Conservation (phyloP, 2,113 vertebrate species). For the Festucalex cinctus region DNA sequence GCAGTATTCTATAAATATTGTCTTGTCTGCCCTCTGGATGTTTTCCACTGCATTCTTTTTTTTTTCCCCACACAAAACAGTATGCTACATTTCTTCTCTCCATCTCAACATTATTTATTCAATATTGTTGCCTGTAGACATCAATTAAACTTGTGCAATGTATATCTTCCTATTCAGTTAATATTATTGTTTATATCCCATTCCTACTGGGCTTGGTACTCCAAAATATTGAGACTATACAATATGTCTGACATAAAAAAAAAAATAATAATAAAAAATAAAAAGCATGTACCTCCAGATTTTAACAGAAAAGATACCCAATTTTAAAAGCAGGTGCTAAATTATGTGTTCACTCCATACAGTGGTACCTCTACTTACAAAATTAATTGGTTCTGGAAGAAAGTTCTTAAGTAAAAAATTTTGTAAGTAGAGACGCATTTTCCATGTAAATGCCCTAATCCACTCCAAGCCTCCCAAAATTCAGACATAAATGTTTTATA, state of each 20-base stretch:
- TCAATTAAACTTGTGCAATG: background rate
- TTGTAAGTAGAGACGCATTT: too few relatives aligned
- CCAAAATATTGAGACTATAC: background rate
- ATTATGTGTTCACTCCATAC: too few relatives aligned
- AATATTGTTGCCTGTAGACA: constrained; percentile 1
- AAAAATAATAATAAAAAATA: background rate
- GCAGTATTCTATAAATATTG: constrained; percentile 20
- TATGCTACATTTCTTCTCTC: constrained; percentile 1
- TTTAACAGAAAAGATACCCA: too few relatives aligned
- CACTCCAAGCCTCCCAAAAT: too few relatives aligned
- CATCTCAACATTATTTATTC: background rate
- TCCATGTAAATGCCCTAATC: too few relatives aligned
- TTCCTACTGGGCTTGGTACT: background rate
- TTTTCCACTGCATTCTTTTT: constrained; percentile 10
- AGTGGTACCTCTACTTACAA: too few relatives aligned
- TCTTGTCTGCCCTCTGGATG: constrained; percentile 15
- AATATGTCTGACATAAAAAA: background rate
- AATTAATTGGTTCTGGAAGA: too few relatives aligned
- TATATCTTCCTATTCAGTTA: background rate
- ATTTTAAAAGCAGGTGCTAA: too few relatives aligned
- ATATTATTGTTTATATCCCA: background rate
- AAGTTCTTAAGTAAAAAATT: too few relatives aligned
- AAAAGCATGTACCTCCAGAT: too few relatives aligned
- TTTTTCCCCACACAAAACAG: constrained; percentile 12
- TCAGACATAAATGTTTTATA: too few relatives aligned